Percentiles rank a stretch among this genome's conserved stretches.
Conservation (phyloP, 2,113 vertebrate genomes). For the Syrrhaptes paradoxus region DNA sequence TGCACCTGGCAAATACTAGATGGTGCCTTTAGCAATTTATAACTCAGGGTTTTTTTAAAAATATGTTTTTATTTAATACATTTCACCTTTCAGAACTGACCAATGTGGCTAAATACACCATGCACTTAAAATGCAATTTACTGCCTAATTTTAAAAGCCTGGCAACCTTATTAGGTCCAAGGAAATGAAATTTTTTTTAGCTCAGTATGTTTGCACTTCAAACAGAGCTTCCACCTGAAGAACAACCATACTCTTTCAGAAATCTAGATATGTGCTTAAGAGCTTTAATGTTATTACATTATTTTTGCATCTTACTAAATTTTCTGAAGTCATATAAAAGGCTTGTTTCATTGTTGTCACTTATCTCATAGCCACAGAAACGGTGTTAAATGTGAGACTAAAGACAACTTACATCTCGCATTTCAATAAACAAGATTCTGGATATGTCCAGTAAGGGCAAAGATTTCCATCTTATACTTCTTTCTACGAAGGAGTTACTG, state of each 20-base stretch:
- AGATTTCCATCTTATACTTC: not conserved
- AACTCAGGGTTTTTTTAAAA: not conserved
- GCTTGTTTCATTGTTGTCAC: not conserved
- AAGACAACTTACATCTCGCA: not conserved
- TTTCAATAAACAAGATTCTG: not conserved
- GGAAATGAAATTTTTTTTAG: not conserved
- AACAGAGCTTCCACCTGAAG: not conserved
- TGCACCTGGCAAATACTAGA: slow-evolving; percentile 10
- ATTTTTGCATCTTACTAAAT: not conserved
- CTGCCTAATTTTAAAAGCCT: not conserved
- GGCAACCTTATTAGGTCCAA: not conserved
- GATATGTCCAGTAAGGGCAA: not conserved
- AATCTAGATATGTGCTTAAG: not conserved
- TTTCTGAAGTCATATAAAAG: not conserved
- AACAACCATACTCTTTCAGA: not conserved
- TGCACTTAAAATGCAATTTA: not conserved
- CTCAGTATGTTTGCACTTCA: not conserved
- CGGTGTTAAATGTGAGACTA: not conserved
- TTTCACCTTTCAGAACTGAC: not conserved
- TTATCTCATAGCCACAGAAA: not conserved
- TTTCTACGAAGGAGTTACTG: not conserved
- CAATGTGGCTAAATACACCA: not conserved
- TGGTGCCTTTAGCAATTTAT: not conserved
- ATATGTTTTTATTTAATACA: not conserved
- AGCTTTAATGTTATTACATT: not conserved